phyloP scores from a whole-genome alignment of 2,888 invertebrate species.

The Ganaspis brasiliensis region DNA sequence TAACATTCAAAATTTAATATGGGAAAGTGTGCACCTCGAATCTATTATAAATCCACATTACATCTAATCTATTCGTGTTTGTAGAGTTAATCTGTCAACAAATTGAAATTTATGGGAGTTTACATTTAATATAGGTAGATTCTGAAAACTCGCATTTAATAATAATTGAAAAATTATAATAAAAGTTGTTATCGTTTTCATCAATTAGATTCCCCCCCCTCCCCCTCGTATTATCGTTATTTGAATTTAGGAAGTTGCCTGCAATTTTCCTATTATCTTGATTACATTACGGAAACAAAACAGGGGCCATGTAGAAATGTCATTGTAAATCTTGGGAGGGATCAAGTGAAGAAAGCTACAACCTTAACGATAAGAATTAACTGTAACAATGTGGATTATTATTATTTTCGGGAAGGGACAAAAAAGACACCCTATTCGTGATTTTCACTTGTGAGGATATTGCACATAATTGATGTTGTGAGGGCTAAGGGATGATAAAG shows the following conservation, averaged over 20 bases:
- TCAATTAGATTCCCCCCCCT: too few species aligned
- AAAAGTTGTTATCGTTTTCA: background rate
- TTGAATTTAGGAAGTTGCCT: background rate
- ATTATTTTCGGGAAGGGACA: background rate
- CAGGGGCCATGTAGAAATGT: background rate
- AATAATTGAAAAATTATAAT: background rate
- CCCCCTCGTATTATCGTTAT: background rate
- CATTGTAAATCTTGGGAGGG: background rate
- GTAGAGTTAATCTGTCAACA: background rate
- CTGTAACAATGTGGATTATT: conserved; percentile 6
- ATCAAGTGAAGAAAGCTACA: background rate
- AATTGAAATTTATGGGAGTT: background rate
- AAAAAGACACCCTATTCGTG: background rate
- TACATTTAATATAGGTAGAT: background rate
- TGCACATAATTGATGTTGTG: conserved; percentile 13
- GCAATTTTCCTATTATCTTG: background rate
- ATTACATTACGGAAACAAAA: conserved; percentile 2
- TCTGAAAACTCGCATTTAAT: background rate
- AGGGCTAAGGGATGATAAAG: conserved; percentile 11
- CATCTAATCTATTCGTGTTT: background rate
- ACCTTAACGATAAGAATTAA: background rate
- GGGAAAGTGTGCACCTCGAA: background rate
- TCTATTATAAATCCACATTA: background rate
- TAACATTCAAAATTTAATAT: conserved; percentile 2
- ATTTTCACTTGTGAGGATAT: background rate